Base-by-base conservation (phyloP, 1,140 invertebrate genomes). In the Capitella teleta region DNA sequence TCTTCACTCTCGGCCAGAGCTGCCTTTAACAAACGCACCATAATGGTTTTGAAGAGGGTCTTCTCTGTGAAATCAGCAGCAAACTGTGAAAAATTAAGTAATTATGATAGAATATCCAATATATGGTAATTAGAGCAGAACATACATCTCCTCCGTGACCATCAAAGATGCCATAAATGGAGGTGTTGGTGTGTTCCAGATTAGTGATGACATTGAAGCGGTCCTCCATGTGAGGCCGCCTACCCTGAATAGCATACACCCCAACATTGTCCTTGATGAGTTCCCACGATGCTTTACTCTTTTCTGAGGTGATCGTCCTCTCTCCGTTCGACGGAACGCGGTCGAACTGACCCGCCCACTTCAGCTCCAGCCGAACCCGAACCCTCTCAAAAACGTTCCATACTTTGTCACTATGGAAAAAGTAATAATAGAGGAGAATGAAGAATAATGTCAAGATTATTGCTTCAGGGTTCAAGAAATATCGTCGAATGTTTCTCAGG, bases 121-220 rank as follows among this genome's bases (percentile, higher is more conserved):
- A 34, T 34, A 10, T 6, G 32, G 16, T n/a, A 36, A 46, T 28
- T 44, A 12, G 16, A 40, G 14, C 12, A n/a, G 14, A 16, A 4
- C n/a, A 64, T 74, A 83, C 82, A 73, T 92, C 86, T 43, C 90
- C 91, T 47, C 90, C 91, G 72, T 95, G 91, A 0, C 90, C 91
- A 77, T 95, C 90, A 71, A 93, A 94, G 47, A 94, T 81, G 32
- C 87, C 89, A 76, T 87, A 93, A 40, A 94, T 75, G 1, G 85
- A 83, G 44, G 91, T 81, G 23, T 80, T 82, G 19, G 80, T 82
- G 49, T 80, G 48, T 49, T 69, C 62, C 6, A 68, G 56, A 50
- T 87, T 82, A 63, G 83, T 79, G 52, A 85, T 80, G 28, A 87
- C 79, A 36, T 85, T 84, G 68, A 87, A 89, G 57, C 88, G 78